Percentiles rank a stretch among this genome's conserved stretches.
Conservation (phyloP, 53 echinoderm and acorn worm genomes). For the Holothuria leucospilota region DNA sequence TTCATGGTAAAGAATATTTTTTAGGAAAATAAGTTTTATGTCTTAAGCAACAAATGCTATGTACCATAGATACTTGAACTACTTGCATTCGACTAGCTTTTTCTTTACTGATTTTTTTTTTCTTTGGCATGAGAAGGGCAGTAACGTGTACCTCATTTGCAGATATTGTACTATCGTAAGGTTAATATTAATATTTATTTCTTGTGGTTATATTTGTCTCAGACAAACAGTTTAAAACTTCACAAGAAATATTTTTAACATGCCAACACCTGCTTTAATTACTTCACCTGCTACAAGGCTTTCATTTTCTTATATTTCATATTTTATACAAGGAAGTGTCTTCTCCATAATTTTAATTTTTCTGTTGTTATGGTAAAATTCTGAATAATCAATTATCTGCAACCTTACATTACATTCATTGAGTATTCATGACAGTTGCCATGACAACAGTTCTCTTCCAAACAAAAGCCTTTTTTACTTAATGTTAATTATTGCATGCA, state of each 20-base stretch:
- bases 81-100: too few species aligned
- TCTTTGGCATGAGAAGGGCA: too few species aligned
- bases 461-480: conserved; percentile 10
- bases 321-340: conserved; percentile 16
- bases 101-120: too few species aligned
- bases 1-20: too few species aligned
- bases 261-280: conserved; percentile 5
- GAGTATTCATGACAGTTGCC: not conserved
- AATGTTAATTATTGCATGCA: not conserved
- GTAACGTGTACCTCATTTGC: too few species aligned
- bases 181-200: too few species aligned
- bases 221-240: too few species aligned
- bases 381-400: not conserved
- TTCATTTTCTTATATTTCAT: conserved; percentile 14
- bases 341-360: conserved; percentile 19
- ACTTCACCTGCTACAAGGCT: not conserved
- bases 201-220: too few species aligned
- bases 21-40: too few species aligned
- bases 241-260: not conserved
- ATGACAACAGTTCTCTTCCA: not conserved
- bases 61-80: too few species aligned
- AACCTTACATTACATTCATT: not conserved
- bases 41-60: too few species aligned
- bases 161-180: too few species aligned
- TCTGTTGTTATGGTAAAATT: conserved; percentile 1